phyloP scores from a whole-genome alignment of 2,888 invertebrate genomes.

The Spialia ferax region DNA sequence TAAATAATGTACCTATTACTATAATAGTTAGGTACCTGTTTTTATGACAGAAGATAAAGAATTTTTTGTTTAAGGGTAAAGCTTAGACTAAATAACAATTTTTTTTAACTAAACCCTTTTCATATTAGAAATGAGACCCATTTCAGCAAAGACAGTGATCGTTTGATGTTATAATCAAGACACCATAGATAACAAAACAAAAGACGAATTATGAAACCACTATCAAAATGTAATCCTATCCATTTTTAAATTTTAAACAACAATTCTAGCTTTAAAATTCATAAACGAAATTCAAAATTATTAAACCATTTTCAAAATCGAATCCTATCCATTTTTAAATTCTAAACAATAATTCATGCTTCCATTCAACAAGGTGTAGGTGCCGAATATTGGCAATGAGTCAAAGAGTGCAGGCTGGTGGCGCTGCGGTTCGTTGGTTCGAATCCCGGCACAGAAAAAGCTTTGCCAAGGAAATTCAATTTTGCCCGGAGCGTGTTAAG shows the following conservation, averaged over 20 bases:
- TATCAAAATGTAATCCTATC: neutral
- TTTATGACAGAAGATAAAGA: too few species aligned
- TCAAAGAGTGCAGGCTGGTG: constrained; percentile 28
- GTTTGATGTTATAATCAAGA: too few species aligned
- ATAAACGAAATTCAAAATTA: too few species aligned
- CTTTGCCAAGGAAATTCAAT: constrained; percentile 36
- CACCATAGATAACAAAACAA: too few species aligned
- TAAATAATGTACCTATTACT: too few species aligned
- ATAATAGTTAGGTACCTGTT: too few species aligned
- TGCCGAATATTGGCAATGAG: constrained; percentile 32
- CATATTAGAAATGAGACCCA: too few species aligned
- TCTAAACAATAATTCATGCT: constrained; percentile 3
- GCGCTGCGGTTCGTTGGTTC: constrained; percentile 38
- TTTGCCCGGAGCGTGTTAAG: constrained; percentile 32
- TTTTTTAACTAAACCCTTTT: too few species aligned
- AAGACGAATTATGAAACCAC: neutral
- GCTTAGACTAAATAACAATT: too few species aligned
- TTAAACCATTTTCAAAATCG: neutral
- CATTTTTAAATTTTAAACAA: neutral
- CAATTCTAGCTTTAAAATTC: constrained; percentile 3
- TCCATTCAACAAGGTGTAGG: constrained; percentile 4
- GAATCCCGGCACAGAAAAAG: constrained; percentile 32
- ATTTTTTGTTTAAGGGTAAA: too few species aligned
- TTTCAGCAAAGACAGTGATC: too few species aligned
- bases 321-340: neutral